A percentile compares a stretch with the other conserved stretches of the same genome.
Conservation (phyloP, 2,113 vertebrate genomes). For the Parus major region DNA sequence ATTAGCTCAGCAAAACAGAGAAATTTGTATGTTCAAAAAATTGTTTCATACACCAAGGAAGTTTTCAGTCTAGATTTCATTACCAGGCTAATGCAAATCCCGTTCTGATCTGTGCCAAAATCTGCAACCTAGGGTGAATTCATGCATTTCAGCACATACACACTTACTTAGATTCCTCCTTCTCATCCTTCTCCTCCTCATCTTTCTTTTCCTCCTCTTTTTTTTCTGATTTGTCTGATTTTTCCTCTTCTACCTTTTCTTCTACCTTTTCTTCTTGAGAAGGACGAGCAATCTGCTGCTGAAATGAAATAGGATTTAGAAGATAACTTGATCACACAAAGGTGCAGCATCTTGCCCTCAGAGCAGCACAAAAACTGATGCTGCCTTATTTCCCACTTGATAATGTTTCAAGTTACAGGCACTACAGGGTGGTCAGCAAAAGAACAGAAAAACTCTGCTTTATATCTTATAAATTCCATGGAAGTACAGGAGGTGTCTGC, state of each 20-base stretch:
- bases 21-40: not conserved
- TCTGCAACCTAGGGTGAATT: not conserved
- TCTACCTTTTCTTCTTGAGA: constrained; percentile 97
- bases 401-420: not conserved
- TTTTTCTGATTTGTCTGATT: constrained; percentile 92
- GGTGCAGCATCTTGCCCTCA: not conserved
- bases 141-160: not conserved
- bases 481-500: not conserved
- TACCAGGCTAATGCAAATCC: not conserved
- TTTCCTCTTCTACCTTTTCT: constrained; percentile 96
- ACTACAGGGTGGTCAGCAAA: not conserved
- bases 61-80: not conserved
- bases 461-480: not conserved
- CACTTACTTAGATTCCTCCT: constrained; percentile 92
- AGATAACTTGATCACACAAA: not conserved
- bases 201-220: constrained; percentile 99
- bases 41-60: not conserved
- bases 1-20: not conserved
- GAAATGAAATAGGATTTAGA: constrained; percentile 49
- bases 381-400: not conserved
- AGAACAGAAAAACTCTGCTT: not conserved
- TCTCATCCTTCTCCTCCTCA: constrained; percentile 99
- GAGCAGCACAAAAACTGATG: not conserved
- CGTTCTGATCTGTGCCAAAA: not conserved
- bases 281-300: constrained; percentile 93